phyloP scores from a whole-genome alignment of 2,113 vertebrate species.

The Grammomys surdaster region DNA sequence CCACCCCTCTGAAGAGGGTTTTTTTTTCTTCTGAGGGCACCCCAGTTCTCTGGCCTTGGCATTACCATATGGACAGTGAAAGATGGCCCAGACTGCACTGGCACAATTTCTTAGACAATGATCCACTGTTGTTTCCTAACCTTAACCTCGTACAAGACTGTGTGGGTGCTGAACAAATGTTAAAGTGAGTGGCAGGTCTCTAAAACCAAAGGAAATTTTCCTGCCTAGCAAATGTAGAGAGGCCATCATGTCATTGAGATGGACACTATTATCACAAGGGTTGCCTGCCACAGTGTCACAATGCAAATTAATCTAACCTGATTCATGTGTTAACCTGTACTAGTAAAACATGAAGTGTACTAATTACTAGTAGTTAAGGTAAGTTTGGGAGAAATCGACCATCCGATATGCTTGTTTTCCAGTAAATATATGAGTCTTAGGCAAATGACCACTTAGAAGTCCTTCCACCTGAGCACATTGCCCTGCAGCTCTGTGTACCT shows the following conservation, averaged over 20 bases:
- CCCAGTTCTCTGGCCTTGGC: fast-evolving
- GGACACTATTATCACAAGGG: neutral
- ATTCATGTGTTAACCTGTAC: neutral
- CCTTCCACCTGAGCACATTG: fast-evolving
- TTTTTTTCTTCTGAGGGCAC: fast-evolving
- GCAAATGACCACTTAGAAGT: neutral
- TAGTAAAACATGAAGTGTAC: neutral
- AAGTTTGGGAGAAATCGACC: neutral
- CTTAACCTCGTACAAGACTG: neutral
- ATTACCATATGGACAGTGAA: fast-evolving
- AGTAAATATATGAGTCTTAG: neutral
- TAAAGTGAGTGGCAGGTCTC: neutral
- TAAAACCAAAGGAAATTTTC: neutral
- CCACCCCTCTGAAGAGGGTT: fast-evolving
- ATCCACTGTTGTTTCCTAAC: too few species aligned
- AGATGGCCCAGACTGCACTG: fast-evolving
- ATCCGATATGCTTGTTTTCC: neutral
- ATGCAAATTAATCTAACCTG: neutral
- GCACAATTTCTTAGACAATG: neutral
- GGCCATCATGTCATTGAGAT: neutral
- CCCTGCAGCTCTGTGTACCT: fast-evolving
- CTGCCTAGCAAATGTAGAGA: neutral
- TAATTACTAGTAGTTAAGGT: neutral
- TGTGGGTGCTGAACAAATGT: neutral
- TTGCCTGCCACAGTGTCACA: neutral